phyloP scores from a whole-genome alignment of 1,140 invertebrate species.

The Euura saliciscinereae region DNA sequence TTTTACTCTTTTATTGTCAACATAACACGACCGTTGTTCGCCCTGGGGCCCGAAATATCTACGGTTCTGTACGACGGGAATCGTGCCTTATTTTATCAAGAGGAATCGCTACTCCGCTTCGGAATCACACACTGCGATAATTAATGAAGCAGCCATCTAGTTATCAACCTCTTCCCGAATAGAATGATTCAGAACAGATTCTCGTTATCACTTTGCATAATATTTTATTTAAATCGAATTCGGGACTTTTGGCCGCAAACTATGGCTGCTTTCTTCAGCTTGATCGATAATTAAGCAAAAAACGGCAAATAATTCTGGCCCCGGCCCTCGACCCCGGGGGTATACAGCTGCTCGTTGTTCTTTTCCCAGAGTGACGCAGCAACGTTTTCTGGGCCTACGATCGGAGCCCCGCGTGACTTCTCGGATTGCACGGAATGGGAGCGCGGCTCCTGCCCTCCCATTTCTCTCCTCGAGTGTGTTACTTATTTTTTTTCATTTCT shows the following conservation, averaged over 20 bases:
- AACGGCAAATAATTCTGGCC: neutral
- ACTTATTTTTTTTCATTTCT: neutral
- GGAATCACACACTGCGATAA: no score
- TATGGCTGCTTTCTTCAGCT: no score
- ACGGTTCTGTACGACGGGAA: neutral
- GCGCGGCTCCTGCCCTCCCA: neutral
- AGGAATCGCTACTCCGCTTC: no score
- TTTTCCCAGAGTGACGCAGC: slow-evolving; percentile 2
- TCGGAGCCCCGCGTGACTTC: neutral
- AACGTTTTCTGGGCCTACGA: neutral
- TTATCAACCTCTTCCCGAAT: no score
- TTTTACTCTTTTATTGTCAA: slow-evolving; percentile 5
- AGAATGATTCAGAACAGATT: no score
- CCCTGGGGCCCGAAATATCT: neutral
- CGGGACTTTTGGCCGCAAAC: no score
- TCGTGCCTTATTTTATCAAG: neutral
- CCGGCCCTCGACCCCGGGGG: neutral
- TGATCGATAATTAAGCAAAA: neutral
- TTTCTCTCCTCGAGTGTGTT: neutral
- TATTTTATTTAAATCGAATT: no score
- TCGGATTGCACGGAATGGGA: slow-evolving; percentile 6
- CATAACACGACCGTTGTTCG: neutral
- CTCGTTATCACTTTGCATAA: no score
- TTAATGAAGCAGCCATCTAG: no score
- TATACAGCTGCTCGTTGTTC: neutral